Percentiles rank a stretch among this genome's conserved stretches.
Evolutionary conservation across 2,888 invertebrate species (phyloP).

Genomic region (Tipula lateralis): DNA sequence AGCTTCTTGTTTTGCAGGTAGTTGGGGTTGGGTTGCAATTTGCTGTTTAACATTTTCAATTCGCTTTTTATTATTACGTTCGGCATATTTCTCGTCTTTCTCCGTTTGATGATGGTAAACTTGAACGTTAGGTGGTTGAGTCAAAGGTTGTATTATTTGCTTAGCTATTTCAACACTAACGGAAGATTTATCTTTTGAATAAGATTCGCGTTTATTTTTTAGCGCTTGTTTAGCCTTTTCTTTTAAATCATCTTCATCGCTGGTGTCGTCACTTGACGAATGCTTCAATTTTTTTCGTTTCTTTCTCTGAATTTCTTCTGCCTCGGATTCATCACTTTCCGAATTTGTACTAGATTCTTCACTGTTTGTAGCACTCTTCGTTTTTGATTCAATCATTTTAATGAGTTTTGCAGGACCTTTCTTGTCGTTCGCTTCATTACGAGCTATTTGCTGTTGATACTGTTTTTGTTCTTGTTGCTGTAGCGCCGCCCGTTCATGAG

Average conservation of each 20-base stretch:
- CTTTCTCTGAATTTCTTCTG: slow-evolving; percentile 47
- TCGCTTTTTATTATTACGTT: not conserved
- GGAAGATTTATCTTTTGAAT: not conserved
- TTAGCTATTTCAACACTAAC: not conserved
- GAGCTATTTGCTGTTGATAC: slow-evolving; percentile 48
- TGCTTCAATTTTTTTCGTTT: slow-evolving; percentile 51
- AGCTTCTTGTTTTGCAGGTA: not conserved
- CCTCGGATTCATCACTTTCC: slow-evolving; percentile 52
- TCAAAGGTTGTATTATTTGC: not conserved
- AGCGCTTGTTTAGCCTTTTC: slow-evolving; percentile 25
- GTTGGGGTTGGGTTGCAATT: not conserved
- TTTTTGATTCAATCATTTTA: not conserved
- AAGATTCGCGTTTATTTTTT: slow-evolving; percentile 25
- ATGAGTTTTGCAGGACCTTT: slow-evolving; percentile 32
- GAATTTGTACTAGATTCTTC: slow-evolving; percentile 47
- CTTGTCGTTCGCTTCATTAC: slow-evolving; percentile 35
- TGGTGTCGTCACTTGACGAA: slow-evolving; percentile 50
- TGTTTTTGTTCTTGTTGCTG: slow-evolving; percentile 32
- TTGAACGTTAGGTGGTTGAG: not conserved
- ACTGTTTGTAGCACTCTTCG: slow-evolving; percentile 38
- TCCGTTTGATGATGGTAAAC: not conserved
- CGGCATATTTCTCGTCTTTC: not conserved
- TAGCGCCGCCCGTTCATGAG: slow-evolving; percentile 45
- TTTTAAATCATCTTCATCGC: slow-evolving; percentile 49
- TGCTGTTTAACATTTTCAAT: not conserved